A percentile compares a stretch with the other conserved stretches of the same genome.
phyloP scores from a whole-genome alignment of 1,140 invertebrate species.

The Diorhabda elongata region DNA sequence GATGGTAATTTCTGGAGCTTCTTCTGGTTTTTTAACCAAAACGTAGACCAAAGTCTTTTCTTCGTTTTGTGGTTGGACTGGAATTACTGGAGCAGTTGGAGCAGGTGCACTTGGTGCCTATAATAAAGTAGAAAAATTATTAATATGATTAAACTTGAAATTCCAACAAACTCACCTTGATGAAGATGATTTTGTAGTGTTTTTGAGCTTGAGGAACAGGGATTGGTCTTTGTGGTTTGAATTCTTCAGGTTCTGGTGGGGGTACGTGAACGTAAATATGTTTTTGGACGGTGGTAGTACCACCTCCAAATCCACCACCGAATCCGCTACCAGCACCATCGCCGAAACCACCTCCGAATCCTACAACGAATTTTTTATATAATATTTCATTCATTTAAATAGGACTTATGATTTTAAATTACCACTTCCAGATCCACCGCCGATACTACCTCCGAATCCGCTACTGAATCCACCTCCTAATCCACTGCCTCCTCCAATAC shows the following conservation, averaged over 20 bases:
- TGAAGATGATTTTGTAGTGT: conserved; percentile 87
- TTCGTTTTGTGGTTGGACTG: conserved; percentile 75
- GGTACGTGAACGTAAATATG: conserved; percentile 70
- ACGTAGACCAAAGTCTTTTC: conserved; percentile 87
- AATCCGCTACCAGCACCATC: conserved; percentile 28
- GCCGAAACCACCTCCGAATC: conserved; percentile 25
- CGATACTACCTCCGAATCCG: conserved; percentile 27
- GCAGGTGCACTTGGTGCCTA: conserved; percentile 73
- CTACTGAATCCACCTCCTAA: conserved; percentile 33
- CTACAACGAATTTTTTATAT: neutral
- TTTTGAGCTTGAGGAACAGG: conserved; percentile 64
- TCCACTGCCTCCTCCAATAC: conserved; percentile 1
- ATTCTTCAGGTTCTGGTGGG: conserved; percentile 69
- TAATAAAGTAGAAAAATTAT: conserved; percentile 7
- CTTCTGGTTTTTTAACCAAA: conserved; percentile 84
- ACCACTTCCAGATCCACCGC: conserved; percentile 23
- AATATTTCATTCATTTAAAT: too few relatives aligned
- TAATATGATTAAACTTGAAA: neutral
- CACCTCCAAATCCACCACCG: conserved; percentile 23
- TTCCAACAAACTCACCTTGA: conserved; percentile 55
- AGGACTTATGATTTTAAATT: neutral
- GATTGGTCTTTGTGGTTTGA: conserved; percentile 53
- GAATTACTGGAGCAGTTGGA: conserved; percentile 72
- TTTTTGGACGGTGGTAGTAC: conserved; percentile 57
- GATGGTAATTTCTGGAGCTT: conserved; percentile 71